These are phyloP conservation scores for Lerista edwardsae DNA, from an alignment of 2,797 vertebrate species.

Conservation along the genomic window DNA sequence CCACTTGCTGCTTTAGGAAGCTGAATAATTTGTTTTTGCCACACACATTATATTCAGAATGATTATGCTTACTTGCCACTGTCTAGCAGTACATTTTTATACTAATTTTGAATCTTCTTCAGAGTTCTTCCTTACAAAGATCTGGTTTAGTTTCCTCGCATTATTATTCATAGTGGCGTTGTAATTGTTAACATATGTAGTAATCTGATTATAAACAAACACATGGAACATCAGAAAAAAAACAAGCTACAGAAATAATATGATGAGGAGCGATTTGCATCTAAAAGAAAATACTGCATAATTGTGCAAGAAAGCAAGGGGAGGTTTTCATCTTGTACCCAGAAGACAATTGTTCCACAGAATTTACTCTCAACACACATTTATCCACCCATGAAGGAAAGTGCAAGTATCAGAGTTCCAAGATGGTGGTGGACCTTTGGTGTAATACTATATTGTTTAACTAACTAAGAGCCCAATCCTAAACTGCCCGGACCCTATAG, in stretches of 20 bases:
- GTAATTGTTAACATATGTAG: slow-evolving; percentile 61
- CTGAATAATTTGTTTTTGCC: slow-evolving; percentile 19
- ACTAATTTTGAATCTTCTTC: slow-evolving; percentile 36
- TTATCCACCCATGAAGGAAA: background rate
- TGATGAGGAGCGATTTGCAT: slow-evolving; percentile 58
- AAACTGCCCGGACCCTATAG: too few species aligned
- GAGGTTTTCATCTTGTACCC: slow-evolving; percentile 23
- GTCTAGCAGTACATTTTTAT: slow-evolving; percentile 14
- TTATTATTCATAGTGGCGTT: slow-evolving; percentile 52
- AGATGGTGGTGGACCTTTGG: background rate
- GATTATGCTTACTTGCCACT: slow-evolving; percentile 32
- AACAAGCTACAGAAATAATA: slow-evolving; percentile 56
- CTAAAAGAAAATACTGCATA: slow-evolving; percentile 45
- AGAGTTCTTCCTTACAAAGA: slow-evolving; percentile 33
- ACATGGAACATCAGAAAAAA: slow-evolving; percentile 49
- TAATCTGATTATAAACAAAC: slow-evolving; percentile 63
- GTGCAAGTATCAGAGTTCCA: background rate
- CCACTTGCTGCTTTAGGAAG: slow-evolving; percentile 8
- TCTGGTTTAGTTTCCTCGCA: slow-evolving; percentile 41
- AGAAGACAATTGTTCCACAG: background rate
- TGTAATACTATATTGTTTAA: background rate
- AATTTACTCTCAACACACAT: background rate
- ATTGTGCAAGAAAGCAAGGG: slow-evolving; percentile 28
- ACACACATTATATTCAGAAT: slow-evolving; percentile 24
- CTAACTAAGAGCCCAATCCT: too few species aligned